Conservation (phyloP, 2,888 invertebrate genomes). For the Furcula furcula region DNA sequence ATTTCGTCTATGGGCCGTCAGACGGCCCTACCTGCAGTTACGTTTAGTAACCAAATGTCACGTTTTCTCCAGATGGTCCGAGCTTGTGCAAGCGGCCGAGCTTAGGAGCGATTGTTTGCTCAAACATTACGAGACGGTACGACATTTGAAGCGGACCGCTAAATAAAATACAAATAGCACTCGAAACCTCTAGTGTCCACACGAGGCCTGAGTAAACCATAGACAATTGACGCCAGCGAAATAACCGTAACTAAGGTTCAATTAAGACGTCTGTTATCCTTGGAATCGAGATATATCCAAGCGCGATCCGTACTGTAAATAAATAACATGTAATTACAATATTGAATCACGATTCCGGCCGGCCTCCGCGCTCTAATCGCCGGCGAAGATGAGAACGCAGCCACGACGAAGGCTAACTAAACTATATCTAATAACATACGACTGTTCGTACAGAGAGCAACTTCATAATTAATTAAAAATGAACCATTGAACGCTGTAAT, state of each 20-base stretch:
- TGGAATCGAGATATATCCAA: constrained; percentile 62
- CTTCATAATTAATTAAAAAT: constrained; percentile 71
- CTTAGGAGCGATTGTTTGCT: constrained; percentile 69
- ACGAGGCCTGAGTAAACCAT: constrained; percentile 56
- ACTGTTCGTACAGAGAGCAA: constrained; percentile 42
- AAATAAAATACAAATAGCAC: constrained; percentile 77
- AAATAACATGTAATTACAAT: constrained; percentile 76
- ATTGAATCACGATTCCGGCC: constrained; percentile 70
- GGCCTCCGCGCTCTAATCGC: constrained; percentile 64
- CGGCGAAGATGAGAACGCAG: constrained; percentile 62
- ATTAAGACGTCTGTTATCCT: constrained; percentile 76
- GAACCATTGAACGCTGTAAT: constrained; percentile 61
- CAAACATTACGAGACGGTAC: constrained; percentile 79
- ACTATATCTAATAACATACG: constrained; percentile 54
- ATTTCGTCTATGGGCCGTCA: constrained; percentile 47
- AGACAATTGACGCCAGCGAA: constrained; percentile 65
- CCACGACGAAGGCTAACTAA: constrained; percentile 54
- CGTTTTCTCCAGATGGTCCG: constrained; percentile 76
- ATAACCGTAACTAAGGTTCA: constrained; percentile 69
- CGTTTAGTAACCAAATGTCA: constrained; percentile 67
- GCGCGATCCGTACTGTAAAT: constrained; percentile 62
- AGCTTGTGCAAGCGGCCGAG: constrained; percentile 70
- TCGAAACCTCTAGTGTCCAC: constrained; percentile 65
- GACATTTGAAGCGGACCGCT: constrained; percentile 79
- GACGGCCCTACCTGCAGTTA: constrained; percentile 46